Conservation (phyloP, 2,113 vertebrate species). For the Stigmatopora nigra region DNA sequence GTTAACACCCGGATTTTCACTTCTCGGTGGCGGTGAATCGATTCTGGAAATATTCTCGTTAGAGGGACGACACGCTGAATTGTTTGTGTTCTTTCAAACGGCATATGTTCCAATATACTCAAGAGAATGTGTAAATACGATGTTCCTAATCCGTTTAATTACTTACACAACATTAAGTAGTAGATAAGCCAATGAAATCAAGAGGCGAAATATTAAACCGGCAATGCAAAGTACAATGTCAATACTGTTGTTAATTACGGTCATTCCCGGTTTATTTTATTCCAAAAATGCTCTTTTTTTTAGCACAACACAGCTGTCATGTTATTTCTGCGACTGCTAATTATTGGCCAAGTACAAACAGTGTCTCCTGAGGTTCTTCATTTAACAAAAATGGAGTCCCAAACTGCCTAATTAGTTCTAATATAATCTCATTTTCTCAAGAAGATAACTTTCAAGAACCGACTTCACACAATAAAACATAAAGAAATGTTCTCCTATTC, state of each 20-base stretch:
- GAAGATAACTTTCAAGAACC: constrained; percentile 3
- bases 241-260: background rate
- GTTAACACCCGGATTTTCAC: background rate
- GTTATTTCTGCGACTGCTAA: constrained; percentile 15
- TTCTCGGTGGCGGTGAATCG: background rate
- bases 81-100: background rate
- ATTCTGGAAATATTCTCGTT: background rate
- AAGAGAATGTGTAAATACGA: background rate
- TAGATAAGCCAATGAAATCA: background rate
- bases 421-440: constrained; percentile 16
- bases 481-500: background rate
- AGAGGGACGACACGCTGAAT: background rate
- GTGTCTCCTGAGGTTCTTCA: constrained; percentile 13
- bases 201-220: no score
- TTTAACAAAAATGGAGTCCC: constrained; percentile 13
- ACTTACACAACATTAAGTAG: constrained; percentile 1
- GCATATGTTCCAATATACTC: background rate
- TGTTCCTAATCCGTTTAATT: background rate
- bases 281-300: constrained; percentile 17
- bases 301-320: constrained; percentile 19
- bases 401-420: constrained; percentile 17
- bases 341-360: constrained; percentile 12
- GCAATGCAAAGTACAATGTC: background rate
- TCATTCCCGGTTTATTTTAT: constrained; percentile 1
- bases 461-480: constrained; percentile 11